phyloP scores from a whole-genome alignment of 1,140 invertebrate species.

The Drosophila virilis region DNA sequence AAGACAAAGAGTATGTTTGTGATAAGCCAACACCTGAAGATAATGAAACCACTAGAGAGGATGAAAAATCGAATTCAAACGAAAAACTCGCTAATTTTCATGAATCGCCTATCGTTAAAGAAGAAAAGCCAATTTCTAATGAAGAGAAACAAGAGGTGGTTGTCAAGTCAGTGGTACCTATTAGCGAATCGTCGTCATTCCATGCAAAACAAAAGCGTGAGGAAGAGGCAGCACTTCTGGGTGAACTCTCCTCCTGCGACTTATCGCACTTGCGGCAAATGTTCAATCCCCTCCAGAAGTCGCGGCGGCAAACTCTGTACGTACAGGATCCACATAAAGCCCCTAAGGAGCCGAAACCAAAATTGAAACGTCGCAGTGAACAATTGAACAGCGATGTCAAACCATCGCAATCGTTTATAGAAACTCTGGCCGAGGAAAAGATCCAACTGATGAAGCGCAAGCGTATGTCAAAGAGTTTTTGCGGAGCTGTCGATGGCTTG shows the following conservation, averaged over 20 bases:
- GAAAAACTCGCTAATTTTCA: no score
- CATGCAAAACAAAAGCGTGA: slow-evolving; percentile 30
- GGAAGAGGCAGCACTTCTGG: slow-evolving; percentile 48
- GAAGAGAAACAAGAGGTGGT: neutral
- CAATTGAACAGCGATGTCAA: slow-evolving; percentile 52
- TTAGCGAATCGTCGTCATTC: slow-evolving; percentile 9
- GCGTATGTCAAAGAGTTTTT: slow-evolving; percentile 72
- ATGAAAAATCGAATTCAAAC: neutral
- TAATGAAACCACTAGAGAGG: neutral
- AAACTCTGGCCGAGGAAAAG: slow-evolving; percentile 55
- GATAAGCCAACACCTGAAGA: neutral
- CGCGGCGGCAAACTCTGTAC: slow-evolving; percentile 62
- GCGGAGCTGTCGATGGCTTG: slow-evolving; percentile 46
- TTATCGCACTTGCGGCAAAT: slow-evolving; percentile 57
- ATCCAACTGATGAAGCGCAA: slow-evolving; percentile 42
- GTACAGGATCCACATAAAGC: slow-evolving; percentile 17
- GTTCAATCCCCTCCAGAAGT: slow-evolving; percentile 73
- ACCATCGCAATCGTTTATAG: slow-evolving; percentile 75
- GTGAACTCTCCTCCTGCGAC: slow-evolving; percentile 50
- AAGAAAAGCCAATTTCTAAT: neutral
- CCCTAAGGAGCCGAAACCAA: slow-evolving; percentile 50
- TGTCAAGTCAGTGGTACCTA: neutral
- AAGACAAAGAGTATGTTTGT: neutral
- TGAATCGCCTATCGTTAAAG: no score
- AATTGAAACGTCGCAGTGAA: slow-evolving; percentile 65